Percentiles rank a stretch among this genome's conserved stretches.
Evolutionary conservation across 1,140 invertebrate species (phyloP).

Genomic region (Drosophila ohnishii): DNA sequence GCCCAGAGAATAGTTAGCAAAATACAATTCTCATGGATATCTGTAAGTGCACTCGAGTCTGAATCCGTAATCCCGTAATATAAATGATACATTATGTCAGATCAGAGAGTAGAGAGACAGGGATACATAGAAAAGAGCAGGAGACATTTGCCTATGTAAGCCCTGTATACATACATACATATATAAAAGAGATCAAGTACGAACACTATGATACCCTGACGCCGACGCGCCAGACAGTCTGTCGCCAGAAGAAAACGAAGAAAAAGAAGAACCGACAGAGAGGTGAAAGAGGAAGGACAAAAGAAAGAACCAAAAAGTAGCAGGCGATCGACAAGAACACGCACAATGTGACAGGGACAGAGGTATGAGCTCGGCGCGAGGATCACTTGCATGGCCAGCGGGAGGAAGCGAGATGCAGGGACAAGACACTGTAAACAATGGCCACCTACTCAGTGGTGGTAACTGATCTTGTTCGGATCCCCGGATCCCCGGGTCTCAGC

Average conservation of each 20-base stretch:
- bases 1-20: conserved; percentile 17
- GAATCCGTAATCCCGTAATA: conserved; percentile 64
- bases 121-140: not conserved
- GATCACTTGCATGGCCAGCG: conserved; percentile 56
- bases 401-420: conserved; percentile 9
- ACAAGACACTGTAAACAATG: conserved; percentile 54
- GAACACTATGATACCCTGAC: conserved; percentile 42
- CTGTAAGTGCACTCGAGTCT: conserved; percentile 30
- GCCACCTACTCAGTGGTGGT: conserved; percentile 70
- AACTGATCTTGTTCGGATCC: conserved; percentile 54
- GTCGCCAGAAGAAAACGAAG: conserved; percentile 55
- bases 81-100: conserved; percentile 70
- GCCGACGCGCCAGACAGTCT: conserved; percentile 71
- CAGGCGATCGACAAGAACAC: conserved; percentile 56
- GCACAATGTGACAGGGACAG: conserved; percentile 72
- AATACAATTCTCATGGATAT: conserved; percentile 29
- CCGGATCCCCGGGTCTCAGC: conserved; percentile 19
- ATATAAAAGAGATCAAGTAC: conserved; percentile 26
- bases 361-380: conserved; percentile 43
- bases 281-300: conserved; percentile 13
- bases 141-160: conserved; percentile 47
- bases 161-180: conserved; percentile 2
- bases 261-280: not conserved
- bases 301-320: conserved; percentile 54
- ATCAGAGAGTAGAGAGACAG: conserved; percentile 15